Conservation (phyloP, 2,888 invertebrate species). For the Spilarctia lutea region DNA sequence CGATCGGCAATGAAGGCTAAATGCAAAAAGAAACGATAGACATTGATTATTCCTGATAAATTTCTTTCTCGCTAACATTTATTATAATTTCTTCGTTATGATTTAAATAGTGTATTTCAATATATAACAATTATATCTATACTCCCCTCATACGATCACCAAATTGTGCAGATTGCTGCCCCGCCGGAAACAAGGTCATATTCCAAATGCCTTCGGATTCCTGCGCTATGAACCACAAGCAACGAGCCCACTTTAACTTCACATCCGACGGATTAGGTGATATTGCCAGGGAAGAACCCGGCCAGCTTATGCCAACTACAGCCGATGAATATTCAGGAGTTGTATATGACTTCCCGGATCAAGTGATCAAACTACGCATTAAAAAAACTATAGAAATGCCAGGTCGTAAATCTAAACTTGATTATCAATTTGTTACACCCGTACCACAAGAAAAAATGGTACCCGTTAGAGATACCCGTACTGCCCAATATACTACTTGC, state of each 20-base stretch:
- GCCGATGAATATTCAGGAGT: constrained; percentile 73
- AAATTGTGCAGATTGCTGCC: constrained; percentile 84
- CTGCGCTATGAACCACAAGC: constrained; percentile 75
- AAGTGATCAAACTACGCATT: constrained; percentile 78
- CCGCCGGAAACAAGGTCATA: constrained; percentile 80
- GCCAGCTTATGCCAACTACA: constrained; percentile 64
- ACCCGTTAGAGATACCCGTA: constrained; percentile 71
- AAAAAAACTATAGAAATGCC: constrained; percentile 76
- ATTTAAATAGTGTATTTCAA: neutral
- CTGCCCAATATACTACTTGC: constrained; percentile 71
- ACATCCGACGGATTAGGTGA: constrained; percentile 79
- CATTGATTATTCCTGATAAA: neutral
- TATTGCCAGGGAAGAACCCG: constrained; percentile 75
- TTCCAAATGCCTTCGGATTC: constrained; percentile 79
- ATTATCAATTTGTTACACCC: constrained; percentile 78
- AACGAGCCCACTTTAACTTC: constrained; percentile 77
- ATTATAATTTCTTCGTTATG: neutral
- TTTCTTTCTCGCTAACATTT: neutral
- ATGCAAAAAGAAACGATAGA: constrained; percentile 55
- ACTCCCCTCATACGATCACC: constrained; percentile 53
- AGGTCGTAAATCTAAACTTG: constrained; percentile 76
- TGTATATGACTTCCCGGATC: constrained; percentile 70
- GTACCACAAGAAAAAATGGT: constrained; percentile 60
- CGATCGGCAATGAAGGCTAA: constrained; percentile 61
- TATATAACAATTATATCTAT: constrained; percentile 5